These are phyloP conservation scores for Gymnocheta viridis DNA, from an alignment of 2,888 invertebrate species.

Conservation along the genomic window DNA sequence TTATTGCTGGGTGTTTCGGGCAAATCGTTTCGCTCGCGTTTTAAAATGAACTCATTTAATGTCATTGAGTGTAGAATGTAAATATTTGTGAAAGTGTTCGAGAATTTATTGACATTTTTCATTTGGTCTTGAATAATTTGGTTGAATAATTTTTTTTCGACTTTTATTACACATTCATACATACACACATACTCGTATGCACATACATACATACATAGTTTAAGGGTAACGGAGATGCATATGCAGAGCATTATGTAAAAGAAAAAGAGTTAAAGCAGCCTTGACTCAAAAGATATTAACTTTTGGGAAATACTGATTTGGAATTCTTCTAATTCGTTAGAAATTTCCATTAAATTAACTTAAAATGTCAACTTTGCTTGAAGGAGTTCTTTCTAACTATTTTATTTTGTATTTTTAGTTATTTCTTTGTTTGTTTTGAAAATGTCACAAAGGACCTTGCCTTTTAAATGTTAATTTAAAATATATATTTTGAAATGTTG, in stretches of 20 bases:
- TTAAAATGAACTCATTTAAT: slow-evolving; percentile 35
- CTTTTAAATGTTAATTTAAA: no score
- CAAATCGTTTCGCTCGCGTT: slow-evolving; percentile 14
- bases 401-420: neutral
- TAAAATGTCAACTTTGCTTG: neutral
- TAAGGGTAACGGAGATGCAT: slow-evolving; percentile 4
- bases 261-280: slow-evolving; percentile 18
- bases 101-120: no score
- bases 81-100: slow-evolving; percentile 41
- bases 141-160: no score
- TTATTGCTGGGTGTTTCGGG: neutral
- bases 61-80: neutral
- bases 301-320: slow-evolving; percentile 18
- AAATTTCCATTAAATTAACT: neutral
- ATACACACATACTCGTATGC: no score
- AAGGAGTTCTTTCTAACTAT: neutral
- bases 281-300: slow-evolving; percentile 45
- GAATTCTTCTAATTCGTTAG: slow-evolving; percentile 17
- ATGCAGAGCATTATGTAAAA: neutral
- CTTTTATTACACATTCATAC: slow-evolving; percentile 47
- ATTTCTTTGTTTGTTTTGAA: neutral
- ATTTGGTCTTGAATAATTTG: no score
- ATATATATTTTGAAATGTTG: no score
- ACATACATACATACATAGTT: no score
- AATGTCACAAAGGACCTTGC: neutral